Evolutionary conservation across 1,140 invertebrate species (phyloP), one percentile per base, ranked within the genome.

Genomic region (Theocolax elegans): DNA sequence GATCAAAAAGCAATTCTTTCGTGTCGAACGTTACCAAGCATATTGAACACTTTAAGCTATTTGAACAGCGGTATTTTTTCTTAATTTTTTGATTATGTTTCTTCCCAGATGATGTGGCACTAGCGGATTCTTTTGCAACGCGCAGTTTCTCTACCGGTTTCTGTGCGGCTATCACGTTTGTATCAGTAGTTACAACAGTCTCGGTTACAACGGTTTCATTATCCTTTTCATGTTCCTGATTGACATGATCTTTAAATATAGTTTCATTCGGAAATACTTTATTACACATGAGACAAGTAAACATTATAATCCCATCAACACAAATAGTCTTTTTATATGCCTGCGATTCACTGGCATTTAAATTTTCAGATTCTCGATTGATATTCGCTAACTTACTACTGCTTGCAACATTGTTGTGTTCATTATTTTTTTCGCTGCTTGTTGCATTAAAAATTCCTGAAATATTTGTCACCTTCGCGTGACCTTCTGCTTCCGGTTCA

Each of bases 21-120:
- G 74, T 71, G 3, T 75, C 67, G 68, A 79, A 82, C 9, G n/a
- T 53, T n/a, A 71, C n/a, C 6, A 65, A 75, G 58, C 83, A 85
- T 0, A 84, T 72, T 31, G 42, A 77, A 48, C 81, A 81, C 4
- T n/a, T 35, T 0, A 65, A 19, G 21, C 40, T 72, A 1, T 73
- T 63, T 3, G 46, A 72, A 59, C 2, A 60, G 3, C 9, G 60
- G 7, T 38, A 44, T 54, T 73, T 80, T 62, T 44, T 68, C 27
- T 75, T 67, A 8, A 29, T 60, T 69, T 17, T 76, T 63, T 72
- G 63, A 0, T 74, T 64, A 13, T 49, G 72, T 56, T 35, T 35
- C n/a, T n/a, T n/a, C n/a, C 0, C 1, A 23, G 25, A 25, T 23
- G 9, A 25, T n/a, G 40, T 12, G 21, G 13, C 40, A 35, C 12